phyloP scores from a whole-genome alignment of 1,140 invertebrate species.

The Rhagoletis pomonella region DNA sequence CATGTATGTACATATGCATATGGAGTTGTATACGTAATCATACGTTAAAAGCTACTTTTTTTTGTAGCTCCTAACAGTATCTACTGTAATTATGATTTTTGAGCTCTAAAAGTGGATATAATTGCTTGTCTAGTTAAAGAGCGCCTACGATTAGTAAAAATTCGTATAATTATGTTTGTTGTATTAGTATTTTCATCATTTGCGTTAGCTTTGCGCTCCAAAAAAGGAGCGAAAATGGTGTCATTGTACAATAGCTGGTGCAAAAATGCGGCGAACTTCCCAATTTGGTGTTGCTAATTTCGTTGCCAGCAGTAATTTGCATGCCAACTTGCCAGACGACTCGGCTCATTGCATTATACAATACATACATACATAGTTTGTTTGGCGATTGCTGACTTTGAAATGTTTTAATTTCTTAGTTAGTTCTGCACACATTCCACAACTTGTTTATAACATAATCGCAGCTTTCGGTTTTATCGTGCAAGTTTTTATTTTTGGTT shows the following conservation, averaged over 20 bases:
- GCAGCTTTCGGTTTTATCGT: constrained; percentile 35
- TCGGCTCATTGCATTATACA: not conserved
- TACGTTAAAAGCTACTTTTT: not conserved
- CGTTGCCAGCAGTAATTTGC: constrained; percentile 37
- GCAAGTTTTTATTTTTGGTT: not conserved
- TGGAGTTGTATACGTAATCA: not conserved
- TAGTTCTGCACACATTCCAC: constrained; percentile 3
- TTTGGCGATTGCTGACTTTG: constrained; percentile 3
- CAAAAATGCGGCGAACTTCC: constrained; percentile 22
- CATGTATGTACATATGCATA: not conserved
- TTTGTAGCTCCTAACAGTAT: not conserved
- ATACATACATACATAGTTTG: not conserved
- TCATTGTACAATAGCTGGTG: constrained; percentile 46
- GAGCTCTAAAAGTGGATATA: constrained; percentile 12
- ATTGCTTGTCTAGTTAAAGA: not conserved
- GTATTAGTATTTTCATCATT: constrained; percentile 16
- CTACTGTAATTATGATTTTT: constrained; percentile 29
- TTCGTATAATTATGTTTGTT: not conserved
- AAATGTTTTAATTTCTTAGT: constrained; percentile 13
- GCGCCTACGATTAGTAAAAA: not conserved
- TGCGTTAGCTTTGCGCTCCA: constrained; percentile 13
- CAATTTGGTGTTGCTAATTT: constrained; percentile 39
- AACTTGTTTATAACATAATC: not conserved
- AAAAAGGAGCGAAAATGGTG: constrained; percentile 48
- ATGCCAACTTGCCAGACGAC: not conserved